phyloP scores from a whole-genome alignment of 1,140 invertebrate genomes.

The Holotrichia oblita region DNA sequence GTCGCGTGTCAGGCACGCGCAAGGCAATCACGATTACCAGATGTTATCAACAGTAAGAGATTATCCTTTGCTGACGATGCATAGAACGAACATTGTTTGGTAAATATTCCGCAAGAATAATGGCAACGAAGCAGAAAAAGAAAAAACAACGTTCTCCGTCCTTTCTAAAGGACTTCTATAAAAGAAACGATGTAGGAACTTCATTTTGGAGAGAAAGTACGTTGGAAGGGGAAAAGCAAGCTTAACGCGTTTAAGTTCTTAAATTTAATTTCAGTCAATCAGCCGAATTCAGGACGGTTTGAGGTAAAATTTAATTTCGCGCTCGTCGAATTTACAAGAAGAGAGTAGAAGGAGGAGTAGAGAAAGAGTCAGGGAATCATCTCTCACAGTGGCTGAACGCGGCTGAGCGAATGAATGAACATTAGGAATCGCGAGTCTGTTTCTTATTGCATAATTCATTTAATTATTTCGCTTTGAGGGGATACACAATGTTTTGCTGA shows the following conservation, averaged over 20 bases:
- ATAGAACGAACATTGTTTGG: constrained; percentile 5
- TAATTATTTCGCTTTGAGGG: constrained; percentile 51
- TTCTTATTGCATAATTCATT: constrained; percentile 55
- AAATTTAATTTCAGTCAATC: constrained; percentile 62
- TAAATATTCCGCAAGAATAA: constrained; percentile 25
- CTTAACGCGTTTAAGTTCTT: constrained; percentile 60
- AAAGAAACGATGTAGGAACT: background rate
- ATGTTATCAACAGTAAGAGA: constrained; percentile 48
- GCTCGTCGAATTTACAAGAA: constrained; percentile 48
- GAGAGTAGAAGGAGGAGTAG: background rate
- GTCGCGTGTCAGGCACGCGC: constrained; percentile 55
- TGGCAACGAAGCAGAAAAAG: constrained; percentile 14
- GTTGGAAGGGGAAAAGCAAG: constrained; percentile 47
- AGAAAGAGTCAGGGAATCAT: constrained; percentile 16
- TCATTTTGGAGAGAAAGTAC: background rate
- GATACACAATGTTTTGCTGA: constrained; percentile 47
- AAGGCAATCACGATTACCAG: constrained; percentile 46
- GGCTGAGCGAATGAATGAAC: constrained; percentile 35
- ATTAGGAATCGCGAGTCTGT: constrained; percentile 40
- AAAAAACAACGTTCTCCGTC: background rate
- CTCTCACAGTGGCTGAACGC: background rate
- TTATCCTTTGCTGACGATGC: constrained; percentile 43
- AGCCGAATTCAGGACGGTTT: constrained; percentile 55
- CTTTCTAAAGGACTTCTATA: background rate
- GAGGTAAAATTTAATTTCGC: constrained; percentile 57